A percentile compares a stretch with the other conserved stretches of the same genome.
These are phyloP conservation scores for Drosophila pseudotakahashii DNA, from an alignment of 2,888 invertebrate species.

Conservation along the genomic window DNA sequence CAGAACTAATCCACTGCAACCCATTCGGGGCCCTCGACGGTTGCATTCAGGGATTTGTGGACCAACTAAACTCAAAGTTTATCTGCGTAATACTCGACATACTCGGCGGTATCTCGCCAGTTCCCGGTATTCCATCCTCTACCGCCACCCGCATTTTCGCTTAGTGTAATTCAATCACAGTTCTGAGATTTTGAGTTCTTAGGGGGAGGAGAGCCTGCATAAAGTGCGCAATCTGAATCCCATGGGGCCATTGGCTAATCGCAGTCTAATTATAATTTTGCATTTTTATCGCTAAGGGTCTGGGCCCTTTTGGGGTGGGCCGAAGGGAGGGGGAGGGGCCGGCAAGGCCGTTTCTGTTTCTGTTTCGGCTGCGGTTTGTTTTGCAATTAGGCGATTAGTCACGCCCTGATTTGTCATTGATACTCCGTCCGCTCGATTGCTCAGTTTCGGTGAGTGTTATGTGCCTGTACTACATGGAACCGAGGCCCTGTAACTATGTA, in stretches of 20 bases:
- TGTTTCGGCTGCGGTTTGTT: conserved; percentile 45
- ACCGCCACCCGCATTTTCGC: conserved; percentile 60
- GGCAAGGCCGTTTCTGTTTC: conserved; percentile 41
- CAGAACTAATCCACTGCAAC: conserved; percentile 19
- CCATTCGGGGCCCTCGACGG: conserved; percentile 1
- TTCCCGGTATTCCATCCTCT: conserved; percentile 49
- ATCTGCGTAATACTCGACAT: conserved; percentile 47
- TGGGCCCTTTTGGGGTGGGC: not conserved
- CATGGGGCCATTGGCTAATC: conserved; percentile 65
- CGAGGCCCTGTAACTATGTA: conserved; percentile 6
- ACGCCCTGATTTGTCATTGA: conserved; percentile 78
- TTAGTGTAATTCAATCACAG: conserved; percentile 67
- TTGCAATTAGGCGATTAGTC: conserved; percentile 75
- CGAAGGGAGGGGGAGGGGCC: not conserved
- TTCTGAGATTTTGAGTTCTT: not conserved
- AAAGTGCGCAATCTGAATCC: conserved; percentile 72
- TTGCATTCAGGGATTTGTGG: conserved; percentile 18
- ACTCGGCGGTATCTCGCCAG: conserved; percentile 8
- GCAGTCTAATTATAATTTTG: conserved; percentile 73
- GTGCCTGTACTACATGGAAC: conserved; percentile 13
- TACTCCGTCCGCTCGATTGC: conserved; percentile 46
- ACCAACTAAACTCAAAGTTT: conserved; percentile 36
- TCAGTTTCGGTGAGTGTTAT: conserved; percentile 34
- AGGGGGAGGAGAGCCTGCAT: conserved; percentile 55
- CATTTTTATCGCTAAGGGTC: conserved; percentile 65